These are phyloP conservation scores for Periophthalmus modestus DNA, from an alignment of 2,113 vertebrate genomes.

Conservation along the genomic window DNA sequence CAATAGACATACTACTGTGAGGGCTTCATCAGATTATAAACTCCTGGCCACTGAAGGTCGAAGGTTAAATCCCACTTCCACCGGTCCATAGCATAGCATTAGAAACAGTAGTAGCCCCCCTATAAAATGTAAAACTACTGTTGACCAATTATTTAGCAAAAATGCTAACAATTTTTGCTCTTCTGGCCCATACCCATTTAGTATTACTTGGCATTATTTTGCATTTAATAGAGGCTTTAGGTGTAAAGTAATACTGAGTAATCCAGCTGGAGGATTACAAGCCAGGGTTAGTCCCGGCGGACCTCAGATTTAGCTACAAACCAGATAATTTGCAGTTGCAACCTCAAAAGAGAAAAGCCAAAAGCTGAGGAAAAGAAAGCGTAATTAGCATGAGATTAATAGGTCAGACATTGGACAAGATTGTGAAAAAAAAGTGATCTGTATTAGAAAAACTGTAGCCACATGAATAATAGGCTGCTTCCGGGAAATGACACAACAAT, in stretches of 20 bases:
- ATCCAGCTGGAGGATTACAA: not conserved
- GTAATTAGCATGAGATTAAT: not conserved
- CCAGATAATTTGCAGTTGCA: not conserved
- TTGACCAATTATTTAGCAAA: too few relatives aligned
- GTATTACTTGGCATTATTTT: too few relatives aligned
- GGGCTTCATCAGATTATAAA: not conserved
- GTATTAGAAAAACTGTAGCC: slow-evolving; percentile 9
- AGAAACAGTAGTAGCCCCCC: too few relatives aligned
- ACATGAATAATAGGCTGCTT: slow-evolving; percentile 12
- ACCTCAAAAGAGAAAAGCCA: not conserved
- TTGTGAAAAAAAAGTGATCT: not conserved
- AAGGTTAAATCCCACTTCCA: too few relatives aligned
- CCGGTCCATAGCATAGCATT: too few relatives aligned
- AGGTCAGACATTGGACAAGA: not conserved
- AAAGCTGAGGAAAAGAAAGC: not conserved
- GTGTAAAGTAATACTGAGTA: not conserved
- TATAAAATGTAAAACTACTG: too few relatives aligned
- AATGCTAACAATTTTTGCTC: too few relatives aligned
- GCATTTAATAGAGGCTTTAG: not conserved
- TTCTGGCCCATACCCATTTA: too few relatives aligned
- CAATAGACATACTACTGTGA: not conserved
- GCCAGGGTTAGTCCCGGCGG: not conserved
- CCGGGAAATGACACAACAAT: not conserved
- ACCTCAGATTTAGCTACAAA: not conserved
- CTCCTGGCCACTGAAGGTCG: not conserved